Conservation (phyloP, 2,113 vertebrate genomes). For the Ammodytes dubius region DNA sequence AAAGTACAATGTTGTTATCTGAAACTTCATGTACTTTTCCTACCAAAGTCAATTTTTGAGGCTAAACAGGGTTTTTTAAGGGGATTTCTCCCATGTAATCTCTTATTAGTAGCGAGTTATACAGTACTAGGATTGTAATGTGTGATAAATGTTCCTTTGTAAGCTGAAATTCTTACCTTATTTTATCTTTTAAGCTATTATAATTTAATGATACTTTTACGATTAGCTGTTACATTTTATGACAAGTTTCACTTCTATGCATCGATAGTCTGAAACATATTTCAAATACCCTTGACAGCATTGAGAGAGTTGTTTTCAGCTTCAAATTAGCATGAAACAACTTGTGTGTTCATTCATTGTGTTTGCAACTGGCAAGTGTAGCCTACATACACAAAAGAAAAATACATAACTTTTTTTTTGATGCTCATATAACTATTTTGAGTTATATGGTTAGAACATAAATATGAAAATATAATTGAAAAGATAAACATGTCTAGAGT, state of each 20-base stretch:
- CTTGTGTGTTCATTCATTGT: neutral
- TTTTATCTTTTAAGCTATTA: neutral
- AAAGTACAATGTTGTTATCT: slow-evolving; percentile 6
- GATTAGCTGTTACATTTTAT: neutral
- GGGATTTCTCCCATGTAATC: neutral
- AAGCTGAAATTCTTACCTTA: slow-evolving; percentile 1
- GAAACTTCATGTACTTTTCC: neutral
- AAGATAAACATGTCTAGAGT: slow-evolving; percentile 64
- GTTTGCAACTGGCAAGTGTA: slow-evolving; percentile 30
- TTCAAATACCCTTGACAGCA: neutral
- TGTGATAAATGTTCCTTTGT: slow-evolving; percentile 7
- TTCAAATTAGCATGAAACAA: neutral
- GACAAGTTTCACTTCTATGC: neutral
- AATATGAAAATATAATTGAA: slow-evolving; percentile 75
- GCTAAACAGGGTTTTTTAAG: neutral
- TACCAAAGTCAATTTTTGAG: neutral
- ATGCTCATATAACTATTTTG: slow-evolving; percentile 41
- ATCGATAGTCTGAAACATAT: neutral
- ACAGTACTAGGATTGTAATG: slow-evolving; percentile 37
- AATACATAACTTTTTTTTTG: neutral
- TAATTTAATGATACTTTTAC: neutral
- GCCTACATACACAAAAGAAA: slow-evolving; percentile 20
- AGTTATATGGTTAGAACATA: slow-evolving; percentile 60
- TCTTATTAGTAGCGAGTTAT: neutral
- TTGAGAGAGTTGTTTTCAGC: slow-evolving; percentile 1